Conservation (phyloP, 2,888 invertebrate genomes). For the Chouioia cunea region DNA sequence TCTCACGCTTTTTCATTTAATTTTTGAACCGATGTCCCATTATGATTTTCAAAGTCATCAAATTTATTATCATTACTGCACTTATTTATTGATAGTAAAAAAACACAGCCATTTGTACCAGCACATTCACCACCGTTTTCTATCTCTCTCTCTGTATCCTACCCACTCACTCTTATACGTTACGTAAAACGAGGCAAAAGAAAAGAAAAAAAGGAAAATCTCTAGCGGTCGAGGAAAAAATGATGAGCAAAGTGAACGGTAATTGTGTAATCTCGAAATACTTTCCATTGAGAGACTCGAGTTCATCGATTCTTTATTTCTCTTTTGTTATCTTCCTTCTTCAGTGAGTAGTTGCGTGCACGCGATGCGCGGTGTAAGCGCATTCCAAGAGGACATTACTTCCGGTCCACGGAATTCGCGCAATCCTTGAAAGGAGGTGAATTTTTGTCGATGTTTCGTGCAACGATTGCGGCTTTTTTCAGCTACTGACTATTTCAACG, state of each 20-base stretch:
- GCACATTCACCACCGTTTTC: too few species aligned
- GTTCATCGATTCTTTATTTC: slow-evolving; percentile 6
- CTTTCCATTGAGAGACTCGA: slow-evolving; percentile 49
- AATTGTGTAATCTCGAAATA: slow-evolving; percentile 54
- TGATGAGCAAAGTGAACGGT: slow-evolving; percentile 29
- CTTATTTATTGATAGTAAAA: too few species aligned
- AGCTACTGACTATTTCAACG: too few species aligned
- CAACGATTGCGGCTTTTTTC: too few species aligned
- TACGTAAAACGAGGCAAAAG: neutral
- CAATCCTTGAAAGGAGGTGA: too few species aligned
- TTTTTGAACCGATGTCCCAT: too few species aligned
- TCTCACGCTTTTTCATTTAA: neutral
- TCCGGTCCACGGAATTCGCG: slow-evolving; percentile 50
- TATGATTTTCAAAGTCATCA: too few species aligned
- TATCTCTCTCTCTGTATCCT: neutral
- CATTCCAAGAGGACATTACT: slow-evolving; percentile 53
- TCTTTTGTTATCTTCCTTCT: neutral
- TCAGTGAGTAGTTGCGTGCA: neutral
- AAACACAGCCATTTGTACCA: too few species aligned
- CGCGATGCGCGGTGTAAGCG: slow-evolving; percentile 51
- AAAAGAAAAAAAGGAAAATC: neutral
- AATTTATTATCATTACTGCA: too few species aligned
- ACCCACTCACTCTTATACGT: neutral
- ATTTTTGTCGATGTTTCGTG: too few species aligned
- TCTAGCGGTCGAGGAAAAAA: neutral